Percentiles rank a stretch among this genome's conserved stretches.
Conservation (phyloP, 2,888 invertebrate species). For the Rhorus exstirpatorius region DNA sequence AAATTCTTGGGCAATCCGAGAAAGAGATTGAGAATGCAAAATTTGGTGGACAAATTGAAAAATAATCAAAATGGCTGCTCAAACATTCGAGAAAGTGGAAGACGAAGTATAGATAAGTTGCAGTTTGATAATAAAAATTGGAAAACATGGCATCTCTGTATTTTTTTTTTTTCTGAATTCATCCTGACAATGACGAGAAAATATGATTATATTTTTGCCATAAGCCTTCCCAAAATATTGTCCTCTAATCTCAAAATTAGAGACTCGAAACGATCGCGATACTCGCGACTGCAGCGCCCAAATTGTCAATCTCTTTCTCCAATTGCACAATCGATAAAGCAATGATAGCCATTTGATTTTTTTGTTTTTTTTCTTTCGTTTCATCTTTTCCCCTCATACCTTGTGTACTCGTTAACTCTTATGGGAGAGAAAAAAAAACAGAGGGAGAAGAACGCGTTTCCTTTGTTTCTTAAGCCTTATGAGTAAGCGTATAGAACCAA, state of each 20-base stretch:
- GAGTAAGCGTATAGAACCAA: slow-evolving; percentile 48
- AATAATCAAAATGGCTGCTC: neutral
- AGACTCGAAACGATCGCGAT: neutral
- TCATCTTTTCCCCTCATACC: slow-evolving; percentile 70
- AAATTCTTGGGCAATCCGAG: slow-evolving; percentile 17
- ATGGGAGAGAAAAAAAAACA: slow-evolving; percentile 15
- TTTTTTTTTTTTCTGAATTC: too few relatives aligned
- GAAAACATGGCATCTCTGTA: too few relatives aligned
- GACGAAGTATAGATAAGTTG: neutral
- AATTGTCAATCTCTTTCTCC: slow-evolving; percentile 17
- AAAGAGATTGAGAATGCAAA: slow-evolving; percentile 3
- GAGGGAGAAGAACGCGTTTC: slow-evolving; percentile 17
- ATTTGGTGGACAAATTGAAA: neutral
- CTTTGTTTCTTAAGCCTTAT: slow-evolving; percentile 40
- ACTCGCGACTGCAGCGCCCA: neutral
- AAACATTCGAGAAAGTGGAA: neutral
- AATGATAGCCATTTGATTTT: too few relatives aligned
- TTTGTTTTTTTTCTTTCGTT: slow-evolving; percentile 21
- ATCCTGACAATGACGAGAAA: too few relatives aligned
- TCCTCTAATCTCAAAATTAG: neutral
- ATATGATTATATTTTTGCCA: neutral
- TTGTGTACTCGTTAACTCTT: slow-evolving; percentile 68
- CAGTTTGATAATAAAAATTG: neutral
- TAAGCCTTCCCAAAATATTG: neutral
- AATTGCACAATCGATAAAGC: slow-evolving; percentile 38